Evolutionary conservation across 1,140 invertebrate species (phyloP), one percentile per base, ranked within the genome.

Genomic region (Orchesella cincta): DNA sequence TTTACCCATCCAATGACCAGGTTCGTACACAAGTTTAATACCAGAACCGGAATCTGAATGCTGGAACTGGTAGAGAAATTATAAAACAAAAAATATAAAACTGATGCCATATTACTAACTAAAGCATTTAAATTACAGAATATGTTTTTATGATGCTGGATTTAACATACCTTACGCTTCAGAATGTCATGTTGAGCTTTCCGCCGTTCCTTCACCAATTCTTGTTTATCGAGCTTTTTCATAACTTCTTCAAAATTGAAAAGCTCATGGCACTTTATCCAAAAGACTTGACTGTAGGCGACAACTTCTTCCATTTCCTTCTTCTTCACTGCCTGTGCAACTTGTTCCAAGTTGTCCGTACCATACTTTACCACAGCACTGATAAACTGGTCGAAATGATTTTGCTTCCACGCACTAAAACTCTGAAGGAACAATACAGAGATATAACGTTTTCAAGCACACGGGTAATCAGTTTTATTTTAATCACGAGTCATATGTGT

Each of bases 221-320:
- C 70, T 14, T 52, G 18, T 8, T n/a, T 2, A 23, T 52, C 23
- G 36, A 36, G 2, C 33, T 26, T 51, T 23, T 12, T 26, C 16
- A 75, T n/a, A 0, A 75, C 72, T 20, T 28, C 26, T 31, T 78
- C 77, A 20, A 72, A 23, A 34, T 76, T 70, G 29, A 51, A 34
- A 0, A 78, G 23, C 29, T 78, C 77, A 39, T 52, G 74, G 20
- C 39, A 62, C 51, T 74, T 57, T n/a, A 71, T n/a, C 54, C 73
- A 70, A 64, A 78, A 78, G 0, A 76, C 74, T 16, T 34, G 12
- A 31, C 52, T 36, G 36, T 78, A 78, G 3, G 33, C 64, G 18
- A 35, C 31, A 26, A 76, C 54, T 46, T 78, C 77, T 18, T 78
- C 73, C 1, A 23, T 16, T 8, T 52, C 39, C 46, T 70, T 73